A percentile compares a stretch with the other conserved stretches of the same genome.
phyloP scores from a whole-genome alignment of 2,797 vertebrate species.

The Aulostomus chinensis region DNA sequence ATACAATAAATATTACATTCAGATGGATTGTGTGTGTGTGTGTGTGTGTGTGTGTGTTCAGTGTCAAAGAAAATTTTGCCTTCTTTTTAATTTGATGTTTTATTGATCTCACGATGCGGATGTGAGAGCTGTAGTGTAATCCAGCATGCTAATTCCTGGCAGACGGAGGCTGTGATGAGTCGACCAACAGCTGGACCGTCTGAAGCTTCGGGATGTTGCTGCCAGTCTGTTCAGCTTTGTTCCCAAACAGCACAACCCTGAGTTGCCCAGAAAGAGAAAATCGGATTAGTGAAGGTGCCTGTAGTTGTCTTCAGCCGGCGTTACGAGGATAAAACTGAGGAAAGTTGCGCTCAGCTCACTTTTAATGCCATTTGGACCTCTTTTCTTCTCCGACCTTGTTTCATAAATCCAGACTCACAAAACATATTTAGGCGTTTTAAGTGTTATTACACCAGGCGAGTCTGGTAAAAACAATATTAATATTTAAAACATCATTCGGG shows the following conservation, averaged over 20 bases:
- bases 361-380: conserved; percentile 13
- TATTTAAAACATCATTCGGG: conserved; percentile 4
- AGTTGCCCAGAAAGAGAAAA: no score
- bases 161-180: not conserved
- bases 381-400: conserved; percentile 18
- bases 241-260: no score
- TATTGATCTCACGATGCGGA: no score
- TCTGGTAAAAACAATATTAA: not conserved
- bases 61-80: no score
- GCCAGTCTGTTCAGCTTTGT: conserved; percentile 35
- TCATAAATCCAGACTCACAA: conserved; percentile 29
- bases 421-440: conserved; percentile 23
- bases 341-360: conserved; percentile 10
- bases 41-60: no score
- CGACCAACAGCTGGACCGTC: conserved; percentile 6
- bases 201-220: conserved; percentile 16
- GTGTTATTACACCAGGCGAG: not conserved
- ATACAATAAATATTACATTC: no score
- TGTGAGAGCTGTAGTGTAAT: no score
- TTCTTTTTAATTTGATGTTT: no score
- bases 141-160: conserved; percentile 25
- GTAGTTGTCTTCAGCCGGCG: conserved; percentile 12
- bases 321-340: conserved; percentile 26
- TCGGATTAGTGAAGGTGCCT: conserved; percentile 32
- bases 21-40: no score